Evolutionary conservation across 2,113 vertebrate species (phyloP).

Genomic region (Coregonus clupeaformis): DNA sequence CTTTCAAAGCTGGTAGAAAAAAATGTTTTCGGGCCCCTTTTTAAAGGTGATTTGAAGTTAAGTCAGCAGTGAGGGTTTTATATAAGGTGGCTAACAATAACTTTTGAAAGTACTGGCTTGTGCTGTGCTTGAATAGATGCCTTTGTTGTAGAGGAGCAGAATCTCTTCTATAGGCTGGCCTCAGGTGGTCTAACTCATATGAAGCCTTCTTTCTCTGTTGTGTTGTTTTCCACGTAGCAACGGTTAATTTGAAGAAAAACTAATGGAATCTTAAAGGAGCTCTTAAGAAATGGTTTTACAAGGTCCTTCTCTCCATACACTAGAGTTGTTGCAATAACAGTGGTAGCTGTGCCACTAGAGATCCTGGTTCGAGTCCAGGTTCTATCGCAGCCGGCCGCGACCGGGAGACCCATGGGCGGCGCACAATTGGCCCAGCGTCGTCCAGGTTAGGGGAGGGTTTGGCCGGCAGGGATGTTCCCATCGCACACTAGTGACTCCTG

Average conservation of each 20-base stretch:
- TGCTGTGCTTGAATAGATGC: constrained; percentile 24
- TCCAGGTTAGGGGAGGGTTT: too few relatives aligned
- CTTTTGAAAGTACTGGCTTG: constrained; percentile 29
- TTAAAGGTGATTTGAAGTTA: constrained; percentile 24
- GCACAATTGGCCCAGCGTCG: too few relatives aligned
- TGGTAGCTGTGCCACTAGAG: too few relatives aligned
- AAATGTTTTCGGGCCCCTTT: not conserved
- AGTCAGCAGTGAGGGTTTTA: constrained; percentile 6
- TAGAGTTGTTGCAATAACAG: not conserved
- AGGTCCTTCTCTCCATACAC: constrained; percentile 16
- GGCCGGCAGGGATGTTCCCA: too few relatives aligned
- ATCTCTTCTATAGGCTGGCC: constrained; percentile 13
- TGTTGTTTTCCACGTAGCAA: constrained; percentile 27
- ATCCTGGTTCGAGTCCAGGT: too few relatives aligned
- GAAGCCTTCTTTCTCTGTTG: constrained; percentile 29
- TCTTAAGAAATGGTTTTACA: constrained; percentile 39
- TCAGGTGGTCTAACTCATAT: constrained; percentile 25
- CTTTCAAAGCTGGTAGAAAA: not conserved
- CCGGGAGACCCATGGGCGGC: too few relatives aligned
- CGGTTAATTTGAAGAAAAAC: constrained; percentile 17
- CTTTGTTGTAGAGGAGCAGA: constrained; percentile 29
- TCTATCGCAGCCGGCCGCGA: too few relatives aligned
- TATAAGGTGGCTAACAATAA: constrained; percentile 7
- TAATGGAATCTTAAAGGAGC: constrained; percentile 19
- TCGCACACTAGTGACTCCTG: too few relatives aligned